These are phyloP conservation scores for Drosophila orosa DNA, from an alignment of 1,140 invertebrate genomes.

Conservation along the genomic window DNA sequence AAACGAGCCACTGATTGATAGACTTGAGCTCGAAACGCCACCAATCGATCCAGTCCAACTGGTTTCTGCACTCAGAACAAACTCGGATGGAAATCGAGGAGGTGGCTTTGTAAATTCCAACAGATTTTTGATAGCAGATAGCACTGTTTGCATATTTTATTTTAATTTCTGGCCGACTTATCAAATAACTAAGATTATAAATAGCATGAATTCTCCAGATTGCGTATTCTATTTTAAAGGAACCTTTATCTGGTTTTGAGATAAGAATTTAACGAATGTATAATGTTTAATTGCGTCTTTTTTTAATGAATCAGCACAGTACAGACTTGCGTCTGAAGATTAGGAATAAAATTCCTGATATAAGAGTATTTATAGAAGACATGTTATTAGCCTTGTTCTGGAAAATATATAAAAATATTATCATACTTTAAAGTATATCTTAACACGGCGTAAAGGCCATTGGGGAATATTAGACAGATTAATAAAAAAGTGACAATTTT, in stretches of 20 bases:
- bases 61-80: conserved; percentile 48
- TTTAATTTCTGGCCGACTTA: background rate
- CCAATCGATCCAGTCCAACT: conserved; percentile 46
- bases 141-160: conserved; percentile 7
- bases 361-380: background rate
- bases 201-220: background rate
- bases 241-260: conserved; percentile 3
- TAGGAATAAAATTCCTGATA: background rate
- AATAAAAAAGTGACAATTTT: too few relatives aligned
- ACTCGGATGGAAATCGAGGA: background rate
- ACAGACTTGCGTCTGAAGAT: background rate
- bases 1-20: conserved; percentile 59
- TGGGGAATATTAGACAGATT: background rate
- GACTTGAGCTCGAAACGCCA: conserved; percentile 55
- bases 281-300: background rate
- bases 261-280: background rate
- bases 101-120: background rate
- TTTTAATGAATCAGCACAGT: background rate
- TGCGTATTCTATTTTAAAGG: background rate
- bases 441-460: background rate
- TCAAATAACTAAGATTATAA: background rate
- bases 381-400: background rate
- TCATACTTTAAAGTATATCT: background rate
- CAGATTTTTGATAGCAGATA: background rate
- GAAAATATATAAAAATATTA: background rate